Base-by-base conservation (phyloP, 2,888 invertebrate species). In the Selenia dentaria region DNA sequence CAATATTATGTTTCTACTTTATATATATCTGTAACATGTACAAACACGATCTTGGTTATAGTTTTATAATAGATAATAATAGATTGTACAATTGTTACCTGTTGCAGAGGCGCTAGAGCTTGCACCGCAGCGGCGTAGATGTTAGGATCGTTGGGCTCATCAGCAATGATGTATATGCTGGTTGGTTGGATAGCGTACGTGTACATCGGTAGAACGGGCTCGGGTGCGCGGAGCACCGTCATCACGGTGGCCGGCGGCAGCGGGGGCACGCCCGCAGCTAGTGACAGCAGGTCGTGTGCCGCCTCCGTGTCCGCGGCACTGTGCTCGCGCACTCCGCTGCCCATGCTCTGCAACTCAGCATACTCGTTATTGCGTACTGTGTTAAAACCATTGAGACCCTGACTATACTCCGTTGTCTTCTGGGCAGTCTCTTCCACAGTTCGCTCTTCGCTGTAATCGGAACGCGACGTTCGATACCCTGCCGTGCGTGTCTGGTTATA, bases 231-330 rank as follows among this genome's bases (percentile, higher is more conserved):
- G 10, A 76, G 59, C 46, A 79, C 69, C 29, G 76, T 73, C 54
- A 77, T 59, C 16, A 94, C 93, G 11, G 94, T 92, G 59, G 94
- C 92, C 18, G 94, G 95, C 34, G 94, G 94, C 55, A 95, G 90
- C 9, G 95, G 96, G 8, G 96, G 96, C 65, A 95, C 78, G 59
- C 96, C 95, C 64, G 96, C 94, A 1, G 95, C 95, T 22, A 96
- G 84, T 32, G 95, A 95, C 16, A 95, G 86, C 51, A 95, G 89
- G 76, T 95, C 97, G 76, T 96, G 96, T 0, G 97, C 97, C 20
- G 96, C 97, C 85, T 97, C 96, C 6, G 96, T 97, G 82, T 97
- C 97, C 69, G 96, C 97, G 14, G 95, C 93, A 61, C 94, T 94
- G 38, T 94, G 92, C 68, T 92, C 91, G n/a, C 85, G 87, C 47